Evolutionary conservation across 37 sponge, comb jelly and placozoan species (phyloP).

Genomic region (Spongia lamella): DNA sequence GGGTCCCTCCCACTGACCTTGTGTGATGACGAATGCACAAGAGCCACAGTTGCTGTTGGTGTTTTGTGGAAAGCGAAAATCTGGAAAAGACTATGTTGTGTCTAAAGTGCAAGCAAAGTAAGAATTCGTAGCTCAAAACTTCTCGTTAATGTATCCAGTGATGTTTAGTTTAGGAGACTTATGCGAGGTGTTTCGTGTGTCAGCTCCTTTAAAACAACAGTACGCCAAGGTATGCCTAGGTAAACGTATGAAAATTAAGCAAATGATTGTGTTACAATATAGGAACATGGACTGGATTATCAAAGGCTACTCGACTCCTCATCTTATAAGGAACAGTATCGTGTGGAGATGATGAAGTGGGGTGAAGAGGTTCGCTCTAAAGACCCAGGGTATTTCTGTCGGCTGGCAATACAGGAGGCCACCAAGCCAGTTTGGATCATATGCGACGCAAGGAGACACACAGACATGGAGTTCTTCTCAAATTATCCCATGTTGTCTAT

Average conservation of each 20-base stretch:
- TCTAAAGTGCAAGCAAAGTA: slow-evolving; percentile 26
- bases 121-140: not conserved
- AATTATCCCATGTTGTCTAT: slow-evolving; percentile 44
- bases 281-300: slow-evolving; percentile 78
- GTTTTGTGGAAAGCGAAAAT: slow-evolving; percentile 67
- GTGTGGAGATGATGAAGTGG: slow-evolving; percentile 90
- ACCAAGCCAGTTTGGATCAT: slow-evolving; percentile 78
- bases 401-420: slow-evolving; percentile 61
- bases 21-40: too few species aligned
- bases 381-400: slow-evolving; percentile 87
- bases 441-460: slow-evolving; percentile 72
- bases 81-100: slow-evolving; percentile 64
- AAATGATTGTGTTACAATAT: too few species aligned
- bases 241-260: too few species aligned
- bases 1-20: too few species aligned
- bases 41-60: slow-evolving; percentile 30
- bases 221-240: slow-evolving; percentile 58
- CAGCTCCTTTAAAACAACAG: slow-evolving; percentile 62
- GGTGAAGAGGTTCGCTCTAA: slow-evolving; percentile 63
- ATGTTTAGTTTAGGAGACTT: slow-evolving; percentile 9
- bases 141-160: too few species aligned
- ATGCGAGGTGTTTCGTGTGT: slow-evolving; percentile 49
- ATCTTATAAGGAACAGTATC: slow-evolving; percentile 82
- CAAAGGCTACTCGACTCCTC: slow-evolving; percentile 74
- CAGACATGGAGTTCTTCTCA: slow-evolving; percentile 84